Percentiles rank a stretch among this genome's conserved stretches.
These are phyloP conservation scores for Lanius collurio DNA, from an alignment of 2,113 vertebrate species.

Conservation along the genomic window DNA sequence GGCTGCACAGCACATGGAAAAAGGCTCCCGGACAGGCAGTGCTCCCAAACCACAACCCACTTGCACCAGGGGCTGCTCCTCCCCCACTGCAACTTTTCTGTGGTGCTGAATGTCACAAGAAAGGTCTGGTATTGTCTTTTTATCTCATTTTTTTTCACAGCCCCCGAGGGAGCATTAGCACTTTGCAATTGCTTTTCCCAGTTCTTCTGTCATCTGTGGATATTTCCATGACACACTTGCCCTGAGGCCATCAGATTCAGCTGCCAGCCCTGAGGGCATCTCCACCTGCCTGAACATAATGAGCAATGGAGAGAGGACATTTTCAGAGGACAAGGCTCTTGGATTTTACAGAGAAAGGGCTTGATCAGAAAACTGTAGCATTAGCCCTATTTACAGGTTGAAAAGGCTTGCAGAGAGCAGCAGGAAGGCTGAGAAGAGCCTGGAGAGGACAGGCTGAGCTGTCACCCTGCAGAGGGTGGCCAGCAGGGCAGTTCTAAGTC, in stretches of 20 bases:
- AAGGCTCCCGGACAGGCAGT: fast-evolving
- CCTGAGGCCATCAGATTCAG: background rate
- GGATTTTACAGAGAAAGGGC: background rate
- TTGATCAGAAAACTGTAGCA: background rate
- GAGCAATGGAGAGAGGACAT: background rate
- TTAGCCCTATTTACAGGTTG: background rate
- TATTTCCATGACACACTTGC: background rate
- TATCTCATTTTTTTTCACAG: background rate
- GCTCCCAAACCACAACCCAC: background rate
- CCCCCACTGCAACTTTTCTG: background rate
- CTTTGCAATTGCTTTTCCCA: background rate
- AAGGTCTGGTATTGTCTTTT: background rate
- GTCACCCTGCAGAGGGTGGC: background rate
- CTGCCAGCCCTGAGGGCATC: background rate
- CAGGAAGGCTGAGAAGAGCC: background rate
- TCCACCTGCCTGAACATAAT: background rate
- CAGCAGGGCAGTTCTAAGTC: background rate
- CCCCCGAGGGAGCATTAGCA: background rate
- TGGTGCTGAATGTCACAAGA: fast-evolving
- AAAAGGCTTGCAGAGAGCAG: background rate
- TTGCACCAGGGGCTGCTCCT: background rate
- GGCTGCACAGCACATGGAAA: background rate
- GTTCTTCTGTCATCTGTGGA: background rate
- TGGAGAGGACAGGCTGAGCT: background rate
- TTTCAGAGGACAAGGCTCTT: background rate